Evolutionary conservation across 2,797 vertebrate genomes (phyloP).

Genomic region (Leptatherina wallacei): DNA sequence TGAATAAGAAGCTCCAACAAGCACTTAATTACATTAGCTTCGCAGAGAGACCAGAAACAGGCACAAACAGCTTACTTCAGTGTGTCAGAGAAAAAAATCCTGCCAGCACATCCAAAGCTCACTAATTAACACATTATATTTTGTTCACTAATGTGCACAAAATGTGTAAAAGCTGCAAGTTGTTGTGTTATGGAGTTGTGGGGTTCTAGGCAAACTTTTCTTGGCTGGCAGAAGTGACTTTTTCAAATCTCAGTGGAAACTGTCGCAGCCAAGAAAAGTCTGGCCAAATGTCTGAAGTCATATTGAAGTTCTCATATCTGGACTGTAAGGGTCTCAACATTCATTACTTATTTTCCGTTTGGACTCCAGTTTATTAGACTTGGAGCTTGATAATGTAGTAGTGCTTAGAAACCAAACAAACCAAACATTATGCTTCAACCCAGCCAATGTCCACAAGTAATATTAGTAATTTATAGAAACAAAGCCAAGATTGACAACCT

Average conservation of each 20-base stretch:
- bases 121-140: constrained; percentile 19
- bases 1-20: constrained; percentile 1
- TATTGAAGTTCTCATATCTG: neutral
- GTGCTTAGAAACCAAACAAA: constrained; percentile 1
- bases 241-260: neutral
- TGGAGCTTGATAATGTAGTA: neutral
- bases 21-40: neutral
- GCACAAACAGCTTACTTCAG: neutral
- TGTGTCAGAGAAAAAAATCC: constrained; percentile 15
- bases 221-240: constrained; percentile 13
- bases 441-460: neutral
- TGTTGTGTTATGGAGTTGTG: neutral
- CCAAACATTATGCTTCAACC: neutral
- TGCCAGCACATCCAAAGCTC: constrained; percentile 5
- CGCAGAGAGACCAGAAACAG: constrained; percentile 7
- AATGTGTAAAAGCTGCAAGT: neutral
- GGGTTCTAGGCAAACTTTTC: constrained; percentile 8
- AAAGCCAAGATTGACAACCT: neutral
- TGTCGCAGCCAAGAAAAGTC: constrained; percentile 1
- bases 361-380: neutral
- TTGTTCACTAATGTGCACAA: constrained; percentile 22
- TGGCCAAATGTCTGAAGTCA: neutral
- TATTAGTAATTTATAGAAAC: neutral
- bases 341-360: constrained; percentile 3
- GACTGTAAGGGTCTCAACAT: constrained; percentile 2